Percentiles rank a stretch among this genome's conserved stretches.
These are phyloP conservation scores for Mesoligia furuncula DNA, from an alignment of 2,888 invertebrate species.

Conservation along the genomic window DNA sequence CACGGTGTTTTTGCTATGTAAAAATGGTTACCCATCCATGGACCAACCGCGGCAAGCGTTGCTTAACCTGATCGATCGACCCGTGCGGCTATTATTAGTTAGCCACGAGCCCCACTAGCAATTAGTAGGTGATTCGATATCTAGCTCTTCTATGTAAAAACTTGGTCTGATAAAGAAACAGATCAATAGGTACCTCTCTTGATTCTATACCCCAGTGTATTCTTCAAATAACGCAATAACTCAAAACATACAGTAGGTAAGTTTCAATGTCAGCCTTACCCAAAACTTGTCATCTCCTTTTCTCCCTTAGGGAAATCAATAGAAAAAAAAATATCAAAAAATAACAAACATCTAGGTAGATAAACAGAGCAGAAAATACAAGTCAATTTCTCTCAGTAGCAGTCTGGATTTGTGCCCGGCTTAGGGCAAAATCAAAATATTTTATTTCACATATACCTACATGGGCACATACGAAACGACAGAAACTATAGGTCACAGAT, in stretches of 20 bases:
- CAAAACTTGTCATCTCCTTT: slow-evolving; percentile 25
- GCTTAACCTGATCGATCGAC: background rate
- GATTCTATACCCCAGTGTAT: slow-evolving; percentile 19
- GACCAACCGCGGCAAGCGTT: background rate
- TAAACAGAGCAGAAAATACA: background rate
- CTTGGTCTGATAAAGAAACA: background rate
- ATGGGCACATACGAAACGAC: too few species aligned
- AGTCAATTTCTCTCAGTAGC: background rate
- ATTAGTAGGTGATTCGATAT: background rate
- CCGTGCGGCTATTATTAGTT: background rate
- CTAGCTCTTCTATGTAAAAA: background rate
- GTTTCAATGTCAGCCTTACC: slow-evolving; percentile 8
- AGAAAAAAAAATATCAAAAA: slow-evolving; percentile 24
- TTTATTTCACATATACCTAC: too few species aligned
- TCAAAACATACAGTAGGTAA: slow-evolving; percentile 15
- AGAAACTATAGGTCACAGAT: too few species aligned
- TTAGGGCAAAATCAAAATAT: too few species aligned
- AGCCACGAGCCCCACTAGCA: background rate
- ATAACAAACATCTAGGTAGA: slow-evolving; percentile 8
- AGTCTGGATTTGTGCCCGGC: background rate
- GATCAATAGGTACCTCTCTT: slow-evolving; percentile 25
- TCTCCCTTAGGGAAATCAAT: slow-evolving; percentile 41
- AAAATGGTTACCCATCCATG: background rate
- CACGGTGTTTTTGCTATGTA: background rate
- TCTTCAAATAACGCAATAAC: slow-evolving; percentile 30